Percentiles rank a stretch among this genome's conserved stretches.
These are phyloP conservation scores for Pseudococcus longispinus DNA, from an alignment of 2,888 invertebrate genomes.

Conservation along the genomic window DNA sequence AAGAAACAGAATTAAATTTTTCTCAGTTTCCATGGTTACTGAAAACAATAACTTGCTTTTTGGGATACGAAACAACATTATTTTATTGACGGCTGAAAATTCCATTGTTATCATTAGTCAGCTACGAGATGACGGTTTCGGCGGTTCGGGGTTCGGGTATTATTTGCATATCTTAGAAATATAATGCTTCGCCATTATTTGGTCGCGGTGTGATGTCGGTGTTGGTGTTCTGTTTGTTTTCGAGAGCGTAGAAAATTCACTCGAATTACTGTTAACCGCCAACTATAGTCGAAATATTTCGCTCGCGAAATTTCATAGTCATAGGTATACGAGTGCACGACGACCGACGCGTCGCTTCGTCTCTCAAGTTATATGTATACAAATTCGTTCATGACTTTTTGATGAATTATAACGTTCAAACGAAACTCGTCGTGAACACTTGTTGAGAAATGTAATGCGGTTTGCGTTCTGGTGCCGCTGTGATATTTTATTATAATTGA, in stretches of 20 bases:
- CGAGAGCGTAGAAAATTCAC: not conserved
- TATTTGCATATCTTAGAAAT: not conserved
- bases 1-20: not conserved
- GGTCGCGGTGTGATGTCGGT: no score
- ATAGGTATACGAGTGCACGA: no score
- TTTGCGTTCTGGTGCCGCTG: not conserved
- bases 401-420: not conserved
- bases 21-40: not conserved
- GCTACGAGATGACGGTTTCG: not conserved
- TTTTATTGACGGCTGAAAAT: not conserved
- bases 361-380: not conserved
- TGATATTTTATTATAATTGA: not conserved
- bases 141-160: not conserved
- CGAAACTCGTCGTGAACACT: not conserved
- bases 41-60: not conserved
- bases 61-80: not conserved
- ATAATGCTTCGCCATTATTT: not conserved
- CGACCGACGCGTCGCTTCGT: not conserved
- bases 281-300: not conserved
- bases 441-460: constrained; percentile 9
- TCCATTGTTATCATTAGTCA: not conserved
- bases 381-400: constrained; percentile 5
- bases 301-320: not conserved
- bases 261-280: not conserved
- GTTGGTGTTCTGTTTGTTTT: not conserved